Evolutionary conservation across 1,140 invertebrate species (phyloP), one percentile per base, ranked within the genome.

Genomic region (Zaprionus davidi): DNA sequence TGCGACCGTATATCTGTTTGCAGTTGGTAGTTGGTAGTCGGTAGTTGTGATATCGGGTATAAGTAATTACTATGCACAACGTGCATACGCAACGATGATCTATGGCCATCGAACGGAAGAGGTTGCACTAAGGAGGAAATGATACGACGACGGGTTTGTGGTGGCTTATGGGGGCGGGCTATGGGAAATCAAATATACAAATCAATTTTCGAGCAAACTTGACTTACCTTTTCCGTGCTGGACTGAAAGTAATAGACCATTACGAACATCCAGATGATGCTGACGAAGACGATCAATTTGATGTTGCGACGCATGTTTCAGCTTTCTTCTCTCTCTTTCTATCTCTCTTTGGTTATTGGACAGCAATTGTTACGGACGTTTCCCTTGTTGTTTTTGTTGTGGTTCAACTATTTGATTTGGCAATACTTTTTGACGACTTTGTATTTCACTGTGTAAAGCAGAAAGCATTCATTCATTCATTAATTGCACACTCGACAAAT

Each of bases 171-270:
- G 20, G 20, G 6, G 34, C 13, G 22, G 68, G 38, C 38, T 13
- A 13, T 5, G 13, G 17, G 53, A 58, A 49, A 49, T 67, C 26
- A 67, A 58, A 67, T 58, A 46, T 31, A 56, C 34, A 67, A 24
- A 60, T 66, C 49, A 41, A 66, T 56, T 68, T 51, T 51, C 46
- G 46, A 22, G 20, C 46, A 22, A 24, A 51, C 44, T 67, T 20
- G 24, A 76, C 90, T 91, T 69, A 92, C 92, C 92, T 92, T 92
- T 62, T 92, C 91, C 31, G 90, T 92, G 71, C 80, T 92, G 76
- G 92, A 78, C 71, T 92, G 92, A 66, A 92, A 92, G 73, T 92
- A 92, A 68, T 92, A 92, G 58, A 92, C 83, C 91, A 92, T 91
- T 51, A 92, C 83, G 65, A 92, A 92, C 92, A 92, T 92, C 92